phyloP scores from a whole-genome alignment of 2,797 vertebrate genomes.

The Manis javanica region DNA sequence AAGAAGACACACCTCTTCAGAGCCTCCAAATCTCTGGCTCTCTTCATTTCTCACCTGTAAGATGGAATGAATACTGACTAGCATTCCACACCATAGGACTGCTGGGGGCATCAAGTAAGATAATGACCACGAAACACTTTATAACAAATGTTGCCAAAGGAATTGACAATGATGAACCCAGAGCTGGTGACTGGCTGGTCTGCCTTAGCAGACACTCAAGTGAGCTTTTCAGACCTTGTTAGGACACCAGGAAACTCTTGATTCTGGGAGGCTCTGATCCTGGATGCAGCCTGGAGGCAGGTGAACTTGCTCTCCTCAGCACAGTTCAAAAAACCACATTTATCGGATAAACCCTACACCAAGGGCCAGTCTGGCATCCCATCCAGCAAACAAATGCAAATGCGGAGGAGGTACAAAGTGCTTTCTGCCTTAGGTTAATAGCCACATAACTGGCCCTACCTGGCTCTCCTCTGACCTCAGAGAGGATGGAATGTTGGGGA shows the following conservation, averaged over 20 bases:
- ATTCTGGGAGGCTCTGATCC: background rate
- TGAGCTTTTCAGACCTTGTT: background rate
- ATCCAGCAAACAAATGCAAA: background rate
- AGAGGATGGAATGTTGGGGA: background rate
- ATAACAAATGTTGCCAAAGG: background rate
- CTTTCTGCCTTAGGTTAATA: background rate
- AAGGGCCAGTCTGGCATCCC: background rate
- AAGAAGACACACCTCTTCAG: background rate
- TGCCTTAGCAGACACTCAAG: background rate
- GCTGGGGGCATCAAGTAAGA: background rate
- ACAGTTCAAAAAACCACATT: background rate
- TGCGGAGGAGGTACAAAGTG: background rate
- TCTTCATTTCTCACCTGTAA: background rate
- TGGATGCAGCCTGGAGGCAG: background rate
- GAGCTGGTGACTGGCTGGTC: background rate
- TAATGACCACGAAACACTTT: background rate
- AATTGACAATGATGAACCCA: background rate
- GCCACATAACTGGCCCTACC: background rate
- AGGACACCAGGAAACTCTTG: background rate
- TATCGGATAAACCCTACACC: background rate
- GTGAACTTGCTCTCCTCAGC: background rate
- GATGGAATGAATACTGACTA: background rate
- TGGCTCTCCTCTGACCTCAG: background rate
- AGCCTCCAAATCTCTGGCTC: background rate
- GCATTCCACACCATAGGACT: background rate